phyloP scores from a whole-genome alignment of 1,140 invertebrate species.

The Drosophila tristis region DNA sequence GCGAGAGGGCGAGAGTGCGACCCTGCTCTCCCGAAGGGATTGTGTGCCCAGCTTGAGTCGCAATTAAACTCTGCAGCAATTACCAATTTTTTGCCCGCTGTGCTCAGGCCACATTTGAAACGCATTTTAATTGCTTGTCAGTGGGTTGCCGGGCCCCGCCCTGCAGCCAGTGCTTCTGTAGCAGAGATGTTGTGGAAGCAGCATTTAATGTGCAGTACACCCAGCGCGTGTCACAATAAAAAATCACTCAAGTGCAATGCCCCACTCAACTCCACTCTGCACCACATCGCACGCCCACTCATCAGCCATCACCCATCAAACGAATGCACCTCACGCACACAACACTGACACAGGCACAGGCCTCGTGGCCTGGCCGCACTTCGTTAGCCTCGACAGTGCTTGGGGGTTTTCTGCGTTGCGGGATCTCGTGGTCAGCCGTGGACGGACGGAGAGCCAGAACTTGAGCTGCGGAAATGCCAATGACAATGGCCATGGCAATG shows the following conservation, averaged over 20 bases:
- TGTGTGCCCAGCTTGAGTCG: constrained; percentile 46
- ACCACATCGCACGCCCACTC: no score
- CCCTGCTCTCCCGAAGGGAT: neutral
- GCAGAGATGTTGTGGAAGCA: constrained; percentile 57
- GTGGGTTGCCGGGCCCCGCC: constrained; percentile 21
- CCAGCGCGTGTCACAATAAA: constrained; percentile 77
- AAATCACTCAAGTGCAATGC: constrained; percentile 74
- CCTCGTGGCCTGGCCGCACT: constrained; percentile 42
- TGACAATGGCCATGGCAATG: constrained; percentile 34
- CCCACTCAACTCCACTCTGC: constrained; percentile 21
- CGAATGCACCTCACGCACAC: constrained; percentile 25
- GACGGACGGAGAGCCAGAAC: constrained; percentile 1
- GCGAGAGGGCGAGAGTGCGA: constrained; percentile 2
- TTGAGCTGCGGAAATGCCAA: constrained; percentile 25
- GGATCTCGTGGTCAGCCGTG: constrained; percentile 43
- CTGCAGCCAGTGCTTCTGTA: constrained; percentile 24
- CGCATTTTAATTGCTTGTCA: constrained; percentile 78
- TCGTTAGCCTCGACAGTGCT: constrained; percentile 62
- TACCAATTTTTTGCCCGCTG: constrained; percentile 55
- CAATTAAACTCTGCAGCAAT: constrained; percentile 65
- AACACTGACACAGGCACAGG: neutral
- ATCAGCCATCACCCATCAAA: constrained; percentile 5
- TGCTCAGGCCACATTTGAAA: constrained; percentile 56
- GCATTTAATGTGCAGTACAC: constrained; percentile 76
- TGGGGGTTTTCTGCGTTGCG: constrained; percentile 23